Percentiles rank a stretch among this genome's conserved stretches.
These are phyloP conservation scores for Theocolax elegans DNA, from an alignment of 1,140 invertebrate genomes.

Conservation along the genomic window DNA sequence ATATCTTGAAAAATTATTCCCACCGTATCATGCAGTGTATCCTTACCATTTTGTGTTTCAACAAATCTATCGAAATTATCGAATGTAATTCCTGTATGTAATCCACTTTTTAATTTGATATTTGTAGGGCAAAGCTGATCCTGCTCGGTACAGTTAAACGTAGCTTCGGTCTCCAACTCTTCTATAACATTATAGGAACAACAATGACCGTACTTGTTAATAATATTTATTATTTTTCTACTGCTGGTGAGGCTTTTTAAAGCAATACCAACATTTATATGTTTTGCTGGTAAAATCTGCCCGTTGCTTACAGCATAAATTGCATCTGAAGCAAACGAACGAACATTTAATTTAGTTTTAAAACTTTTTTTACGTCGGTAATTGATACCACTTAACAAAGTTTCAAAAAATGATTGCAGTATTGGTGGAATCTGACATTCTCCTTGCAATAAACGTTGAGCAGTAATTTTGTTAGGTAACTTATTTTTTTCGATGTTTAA, in stretches of 20 bases:
- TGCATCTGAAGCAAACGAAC: neutral
- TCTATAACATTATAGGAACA: conserved; percentile 47
- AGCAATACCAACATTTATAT: conserved; percentile 49
- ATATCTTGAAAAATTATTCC: conserved; percentile 51
- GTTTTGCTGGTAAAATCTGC: conserved; percentile 51
- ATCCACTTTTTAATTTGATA: conserved; percentile 40
- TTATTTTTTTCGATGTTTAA: too few relatives aligned
- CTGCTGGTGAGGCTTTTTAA: conserved; percentile 51
- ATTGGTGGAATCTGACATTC: neutral
- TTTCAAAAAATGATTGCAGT: neutral
- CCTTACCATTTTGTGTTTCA: conserved; percentile 52
- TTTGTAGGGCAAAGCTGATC: conserved; percentile 49
- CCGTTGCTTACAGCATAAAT: conserved; percentile 39
- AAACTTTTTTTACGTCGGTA: neutral
- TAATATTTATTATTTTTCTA: conserved; percentile 50
- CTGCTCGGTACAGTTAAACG: conserved; percentile 3
- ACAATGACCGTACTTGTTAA: conserved; percentile 49
- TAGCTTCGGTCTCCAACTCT: conserved; percentile 50
- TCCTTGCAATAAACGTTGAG: neutral
- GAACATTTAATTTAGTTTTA: neutral
- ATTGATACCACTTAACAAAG: neutral
- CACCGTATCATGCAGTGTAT: conserved; percentile 57
- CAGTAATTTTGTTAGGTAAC: neutral
- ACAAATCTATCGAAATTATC: conserved; percentile 59
- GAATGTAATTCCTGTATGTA: conserved; percentile 53